Evolutionary conservation across 2,113 vertebrate genomes (phyloP).

Genomic region (Tupaia chinensis): DNA sequence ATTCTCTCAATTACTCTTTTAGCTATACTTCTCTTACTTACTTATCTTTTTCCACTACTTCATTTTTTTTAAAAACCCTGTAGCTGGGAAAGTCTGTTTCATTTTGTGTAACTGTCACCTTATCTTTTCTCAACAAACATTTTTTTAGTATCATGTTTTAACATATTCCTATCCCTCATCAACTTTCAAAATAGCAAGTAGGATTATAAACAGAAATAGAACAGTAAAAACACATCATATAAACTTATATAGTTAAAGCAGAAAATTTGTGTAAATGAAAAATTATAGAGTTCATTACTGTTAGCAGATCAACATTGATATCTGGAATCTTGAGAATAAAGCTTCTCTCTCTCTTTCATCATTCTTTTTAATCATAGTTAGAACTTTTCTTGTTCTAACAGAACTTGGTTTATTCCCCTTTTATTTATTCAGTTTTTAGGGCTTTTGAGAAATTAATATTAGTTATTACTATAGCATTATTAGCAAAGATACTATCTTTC

Average conservation of each 20-base stretch:
- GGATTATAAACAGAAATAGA: neutral
- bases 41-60: neutral
- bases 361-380: neutral
- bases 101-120: neutral
- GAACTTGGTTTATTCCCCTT: neutral
- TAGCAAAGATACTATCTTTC: conserved; percentile 3
- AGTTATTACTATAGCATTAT: neutral
- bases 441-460: neutral
- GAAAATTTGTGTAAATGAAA: neutral
- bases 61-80: neutral
- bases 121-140: neutral
- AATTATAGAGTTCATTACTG: neutral
- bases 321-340: neutral
- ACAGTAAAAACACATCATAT: neutral
- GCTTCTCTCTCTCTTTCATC: neutral
- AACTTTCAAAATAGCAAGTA: neutral
- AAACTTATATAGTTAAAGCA: neutral
- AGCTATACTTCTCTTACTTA: conserved; percentile 5
- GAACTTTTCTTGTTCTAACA: neutral
- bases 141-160: neutral
- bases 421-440: neutral
- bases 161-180: neutral
- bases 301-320: neutral
- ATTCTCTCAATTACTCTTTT: neutral
- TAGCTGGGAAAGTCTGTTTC: neutral